Evolutionary conservation across 2,888 invertebrate species (phyloP).

Genomic region (Cheiracanthium punctorium): DNA sequence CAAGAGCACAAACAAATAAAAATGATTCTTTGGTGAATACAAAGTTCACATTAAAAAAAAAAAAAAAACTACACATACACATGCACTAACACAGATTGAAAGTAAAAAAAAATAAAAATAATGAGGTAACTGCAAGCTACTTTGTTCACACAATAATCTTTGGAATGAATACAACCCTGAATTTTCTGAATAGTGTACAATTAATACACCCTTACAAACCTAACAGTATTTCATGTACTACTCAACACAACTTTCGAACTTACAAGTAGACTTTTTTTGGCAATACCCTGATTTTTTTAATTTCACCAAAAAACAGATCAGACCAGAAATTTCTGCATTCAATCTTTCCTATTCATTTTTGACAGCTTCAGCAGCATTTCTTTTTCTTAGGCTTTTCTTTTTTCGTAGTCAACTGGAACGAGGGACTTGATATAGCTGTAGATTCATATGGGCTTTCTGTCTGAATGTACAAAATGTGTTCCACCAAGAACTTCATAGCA

Average conservation of each 20-base stretch:
- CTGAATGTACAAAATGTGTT: conserved; percentile 35
- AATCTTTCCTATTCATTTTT: not conserved
- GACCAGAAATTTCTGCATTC: not conserved
- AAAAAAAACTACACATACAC: not conserved
- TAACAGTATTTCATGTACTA: too few relatives aligned
- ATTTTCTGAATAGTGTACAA: too few relatives aligned
- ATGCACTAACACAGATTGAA: not conserved
- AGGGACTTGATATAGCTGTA: conserved; percentile 18
- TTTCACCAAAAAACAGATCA: not conserved
- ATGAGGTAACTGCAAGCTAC: not conserved
- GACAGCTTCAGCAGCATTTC: conserved; percentile 39
- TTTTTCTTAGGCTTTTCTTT: conserved; percentile 37
- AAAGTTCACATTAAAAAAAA: not conserved
- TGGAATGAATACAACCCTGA: conserved; percentile 6
- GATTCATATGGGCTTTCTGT: conserved; percentile 31
- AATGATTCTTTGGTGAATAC: not conserved
- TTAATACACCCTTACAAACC: too few relatives aligned
- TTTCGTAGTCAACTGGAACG: conserved; percentile 22
- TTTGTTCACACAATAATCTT: conserved; percentile 13
- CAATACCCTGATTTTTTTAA: not conserved
- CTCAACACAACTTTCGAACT: not conserved
- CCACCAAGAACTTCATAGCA: conserved; percentile 61
- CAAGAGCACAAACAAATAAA: not conserved
- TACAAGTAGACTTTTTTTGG: not conserved
- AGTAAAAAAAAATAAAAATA: not conserved